Base-by-base conservation (phyloP, 2,113 vertebrate species). In the Fregetta grallaria region DNA sequence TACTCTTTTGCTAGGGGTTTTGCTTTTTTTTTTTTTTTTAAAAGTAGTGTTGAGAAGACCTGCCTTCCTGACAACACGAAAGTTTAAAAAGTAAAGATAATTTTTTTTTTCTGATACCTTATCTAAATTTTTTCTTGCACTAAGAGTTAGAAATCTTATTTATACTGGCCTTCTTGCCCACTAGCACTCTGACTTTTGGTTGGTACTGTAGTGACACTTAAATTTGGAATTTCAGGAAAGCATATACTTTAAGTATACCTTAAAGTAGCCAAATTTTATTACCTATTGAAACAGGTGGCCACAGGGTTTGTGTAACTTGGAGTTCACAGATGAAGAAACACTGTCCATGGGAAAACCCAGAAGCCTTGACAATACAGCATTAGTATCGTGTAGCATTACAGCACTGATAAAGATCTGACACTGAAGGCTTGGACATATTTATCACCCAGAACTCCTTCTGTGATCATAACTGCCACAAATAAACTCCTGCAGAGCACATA, bases 381-480 rank as follows among this genome's bases (percentile, higher is more conserved):
- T 91, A 91, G 73, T 82, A 70, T 45, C 3, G 0, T 76, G 49
- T 42, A 93, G 58, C 52, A 45, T 91, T 84, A 40, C 49, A 89
- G 58, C 74, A 40, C 76, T 70, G 79, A 86, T 80, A 92, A 90
- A 90, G 75, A 82, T 94, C 73, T 91, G 58, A 77, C 23, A 55
- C 86, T 79, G 84, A 95, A 91, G 38, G n/a, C 59, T 93, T 76
- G 84, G 81, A 73, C 58, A 30, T 91, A 92, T 89, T 94, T 95
- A 89, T 92, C 91, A 89, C 76, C n/a, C 83, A 92, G 91, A 94
- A 85, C 84, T 92, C 83, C 92, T 97, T 91, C 80, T 93, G 76
- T 82, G 92, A 61, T 89, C 4, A 13, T 82, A 94, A 86, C 70
- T 47, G 66, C 74, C 82, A 89, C 92, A 95, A 94, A 97, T 92